A percentile compares a stretch with the other conserved stretches of the same genome.
These are phyloP conservation scores for Rhizomys pruinosus DNA, from an alignment of 2,113 vertebrate genomes.

Conservation along the genomic window DNA sequence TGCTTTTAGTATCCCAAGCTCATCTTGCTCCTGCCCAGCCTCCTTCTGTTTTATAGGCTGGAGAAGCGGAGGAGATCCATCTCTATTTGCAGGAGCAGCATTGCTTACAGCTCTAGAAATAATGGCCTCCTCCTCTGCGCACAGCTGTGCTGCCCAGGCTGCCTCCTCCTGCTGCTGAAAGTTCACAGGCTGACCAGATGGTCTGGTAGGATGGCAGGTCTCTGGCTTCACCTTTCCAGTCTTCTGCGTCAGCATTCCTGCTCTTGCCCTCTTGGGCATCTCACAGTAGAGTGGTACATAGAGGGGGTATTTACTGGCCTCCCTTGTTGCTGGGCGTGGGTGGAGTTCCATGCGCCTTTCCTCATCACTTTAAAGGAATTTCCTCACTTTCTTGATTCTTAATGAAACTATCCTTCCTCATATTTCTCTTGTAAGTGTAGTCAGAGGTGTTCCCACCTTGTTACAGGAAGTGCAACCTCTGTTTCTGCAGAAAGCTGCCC, in stretches of 20 bases:
- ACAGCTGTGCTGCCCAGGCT: background rate
- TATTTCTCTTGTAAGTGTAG: background rate
- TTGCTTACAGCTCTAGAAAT: background rate
- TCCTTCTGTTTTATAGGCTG: background rate
- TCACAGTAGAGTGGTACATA: accelerated
- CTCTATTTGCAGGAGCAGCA: background rate
- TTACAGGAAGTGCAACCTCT: background rate
- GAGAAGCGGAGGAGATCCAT: background rate
- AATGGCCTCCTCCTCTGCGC: background rate
- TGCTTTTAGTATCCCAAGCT: background rate
- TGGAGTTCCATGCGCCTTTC: background rate
- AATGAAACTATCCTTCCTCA: background rate
- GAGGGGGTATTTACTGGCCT: too few species aligned
- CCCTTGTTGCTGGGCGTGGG: background rate
- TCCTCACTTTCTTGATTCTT: background rate
- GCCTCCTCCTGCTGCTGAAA: background rate
- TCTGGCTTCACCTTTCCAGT: background rate
- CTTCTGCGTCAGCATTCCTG: accelerated
- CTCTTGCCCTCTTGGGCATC: background rate
- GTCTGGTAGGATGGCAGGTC: too few species aligned
- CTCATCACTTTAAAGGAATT: background rate
- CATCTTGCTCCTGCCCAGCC: background rate
- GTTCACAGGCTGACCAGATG: background rate
- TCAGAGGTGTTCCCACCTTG: background rate
- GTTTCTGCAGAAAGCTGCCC: background rate